Conservation (phyloP, 2,888 invertebrate genomes). For the Megamerina dolium region DNA sequence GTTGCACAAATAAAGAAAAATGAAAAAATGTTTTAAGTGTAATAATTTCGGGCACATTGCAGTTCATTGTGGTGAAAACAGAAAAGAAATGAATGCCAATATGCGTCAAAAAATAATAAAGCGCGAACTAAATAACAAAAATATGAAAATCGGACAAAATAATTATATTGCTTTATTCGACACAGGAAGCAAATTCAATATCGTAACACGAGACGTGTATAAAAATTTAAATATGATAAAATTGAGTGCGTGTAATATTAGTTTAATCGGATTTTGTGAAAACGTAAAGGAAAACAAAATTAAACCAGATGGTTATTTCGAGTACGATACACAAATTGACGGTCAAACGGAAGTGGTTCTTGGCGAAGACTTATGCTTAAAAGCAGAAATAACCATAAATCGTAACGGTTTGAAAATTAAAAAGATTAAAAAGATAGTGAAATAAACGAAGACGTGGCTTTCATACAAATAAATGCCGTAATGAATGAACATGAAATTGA, state of each 20-base stretch:
- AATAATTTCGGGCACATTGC: constrained; percentile 12
- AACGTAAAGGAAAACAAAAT: constrained; percentile 1
- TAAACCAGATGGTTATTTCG: constrained; percentile 1
- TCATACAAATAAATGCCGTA: constrained; percentile 7
- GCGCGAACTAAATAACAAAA: not conserved
- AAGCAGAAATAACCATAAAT: constrained; percentile 11
- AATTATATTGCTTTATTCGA: not conserved
- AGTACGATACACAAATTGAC: not conserved
- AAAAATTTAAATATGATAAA: too few relatives aligned
- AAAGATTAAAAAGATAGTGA: constrained; percentile 3
- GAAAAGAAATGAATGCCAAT: too few relatives aligned
- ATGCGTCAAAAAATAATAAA: too few relatives aligned
- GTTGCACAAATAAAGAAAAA: constrained; percentile 10
- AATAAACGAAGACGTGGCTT: constrained; percentile 9
- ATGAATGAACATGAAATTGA: constrained; percentile 1
- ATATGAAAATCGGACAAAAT: constrained; percentile 1
- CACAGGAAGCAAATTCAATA: constrained; percentile 2
- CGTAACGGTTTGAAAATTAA: constrained; percentile 6
- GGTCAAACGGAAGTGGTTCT: constrained; percentile 6
- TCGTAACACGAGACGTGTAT: constrained; percentile 2
- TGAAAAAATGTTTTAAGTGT: constrained; percentile 18
- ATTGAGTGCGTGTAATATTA: too few relatives aligned
- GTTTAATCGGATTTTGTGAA: not conserved
- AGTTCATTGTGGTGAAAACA: too few relatives aligned
- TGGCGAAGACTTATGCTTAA: constrained; percentile 11